These are phyloP conservation scores for Sebastolobus altivelis DNA, from an alignment of 2,797 vertebrate genomes.

Conservation along the genomic window DNA sequence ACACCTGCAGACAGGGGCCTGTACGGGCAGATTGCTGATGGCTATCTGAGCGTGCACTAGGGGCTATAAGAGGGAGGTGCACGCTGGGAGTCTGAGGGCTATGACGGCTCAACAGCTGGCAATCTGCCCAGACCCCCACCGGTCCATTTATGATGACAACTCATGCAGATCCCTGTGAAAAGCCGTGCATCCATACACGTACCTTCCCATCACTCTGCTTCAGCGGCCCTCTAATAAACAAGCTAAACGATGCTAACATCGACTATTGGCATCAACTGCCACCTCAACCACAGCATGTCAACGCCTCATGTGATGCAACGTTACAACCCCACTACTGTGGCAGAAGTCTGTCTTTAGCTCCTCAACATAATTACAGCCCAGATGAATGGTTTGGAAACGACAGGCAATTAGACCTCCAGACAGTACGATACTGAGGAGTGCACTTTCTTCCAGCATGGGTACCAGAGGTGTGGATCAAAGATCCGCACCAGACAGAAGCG, in stretches of 20 bases:
- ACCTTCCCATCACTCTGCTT: background rate
- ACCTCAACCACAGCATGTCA: constrained; percentile 41
- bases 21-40: constrained; percentile 54
- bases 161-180: constrained; percentile 20
- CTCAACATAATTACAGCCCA: constrained; percentile 78
- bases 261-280: constrained; percentile 31
- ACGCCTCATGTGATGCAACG: constrained; percentile 37
- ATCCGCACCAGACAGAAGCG: constrained; percentile 51
- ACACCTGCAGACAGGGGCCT: constrained; percentile 57
- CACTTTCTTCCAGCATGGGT: constrained; percentile 62
- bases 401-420: constrained; percentile 80
- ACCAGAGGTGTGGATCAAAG: constrained; percentile 65
- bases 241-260: constrained; percentile 2
- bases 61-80: constrained; percentile 34
- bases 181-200: constrained; percentile 8
- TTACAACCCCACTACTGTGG: constrained; percentile 46
- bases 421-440: constrained; percentile 60
- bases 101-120: constrained; percentile 34
- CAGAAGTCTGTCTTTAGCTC: constrained; percentile 72
- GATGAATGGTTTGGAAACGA: constrained; percentile 77
- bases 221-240: constrained; percentile 22
- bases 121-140: constrained; percentile 27
- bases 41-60: constrained; percentile 40
- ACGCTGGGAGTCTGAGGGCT: constrained; percentile 22
- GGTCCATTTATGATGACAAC: constrained; percentile 23